phyloP scores from a whole-genome alignment of 2,797 vertebrate species.

The Cyclopterus lumpus region DNA sequence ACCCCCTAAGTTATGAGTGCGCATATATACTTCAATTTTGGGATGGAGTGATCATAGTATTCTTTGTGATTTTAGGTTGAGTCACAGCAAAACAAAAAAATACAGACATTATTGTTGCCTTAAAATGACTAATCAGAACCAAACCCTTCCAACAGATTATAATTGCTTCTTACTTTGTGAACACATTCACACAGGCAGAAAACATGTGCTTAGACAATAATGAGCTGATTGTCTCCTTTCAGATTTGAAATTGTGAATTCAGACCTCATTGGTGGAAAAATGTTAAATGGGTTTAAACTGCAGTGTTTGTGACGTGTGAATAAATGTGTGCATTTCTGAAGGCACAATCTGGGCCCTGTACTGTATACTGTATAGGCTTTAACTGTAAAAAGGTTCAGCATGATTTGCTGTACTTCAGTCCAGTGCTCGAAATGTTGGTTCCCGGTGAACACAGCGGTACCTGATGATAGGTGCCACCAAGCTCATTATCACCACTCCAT shows the following conservation, averaged over 20 bases:
- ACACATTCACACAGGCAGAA: neutral
- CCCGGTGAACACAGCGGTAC: neutral
- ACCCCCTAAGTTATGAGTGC: neutral
- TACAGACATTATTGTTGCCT: too few species aligned
- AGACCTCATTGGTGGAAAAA: neutral
- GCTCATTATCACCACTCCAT: neutral
- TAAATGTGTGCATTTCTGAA: neutral
- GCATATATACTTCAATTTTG: neutral
- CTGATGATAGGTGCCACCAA: neutral
- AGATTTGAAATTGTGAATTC: neutral
- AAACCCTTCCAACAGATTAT: neutral
- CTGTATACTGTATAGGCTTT: neutral
- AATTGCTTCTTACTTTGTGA: neutral
- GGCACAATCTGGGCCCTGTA: neutral
- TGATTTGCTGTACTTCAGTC: neutral
- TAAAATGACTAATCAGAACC: neutral
- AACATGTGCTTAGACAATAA: slow-evolving; percentile 3
- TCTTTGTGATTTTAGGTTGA: neutral
- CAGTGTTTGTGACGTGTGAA: neutral
- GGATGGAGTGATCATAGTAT: neutral
- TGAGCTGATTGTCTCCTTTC: neutral
- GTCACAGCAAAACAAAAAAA: too few species aligned
- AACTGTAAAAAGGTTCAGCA: neutral
- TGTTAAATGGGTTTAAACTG: neutral
- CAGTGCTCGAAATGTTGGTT: neutral